Evolutionary conservation across 2,888 invertebrate genomes (phyloP).

Genomic region (Trachelus stipa): DNA sequence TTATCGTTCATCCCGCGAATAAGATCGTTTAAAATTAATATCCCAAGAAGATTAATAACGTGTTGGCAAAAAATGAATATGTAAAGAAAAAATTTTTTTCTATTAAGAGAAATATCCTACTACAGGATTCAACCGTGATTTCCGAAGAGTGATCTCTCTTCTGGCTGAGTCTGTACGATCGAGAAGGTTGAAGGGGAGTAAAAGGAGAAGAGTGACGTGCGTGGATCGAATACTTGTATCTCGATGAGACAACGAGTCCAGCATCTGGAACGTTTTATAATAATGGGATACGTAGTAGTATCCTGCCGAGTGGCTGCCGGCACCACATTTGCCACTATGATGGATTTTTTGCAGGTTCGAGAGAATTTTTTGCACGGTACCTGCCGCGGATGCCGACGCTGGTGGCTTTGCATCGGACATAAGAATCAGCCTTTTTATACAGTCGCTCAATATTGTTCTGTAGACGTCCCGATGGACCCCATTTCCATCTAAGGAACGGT

Average conservation of each 20-base stretch:
- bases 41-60: neutral
- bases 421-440: slow-evolving; percentile 24
- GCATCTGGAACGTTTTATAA: slow-evolving; percentile 50
- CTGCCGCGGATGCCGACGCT: slow-evolving; percentile 43
- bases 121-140: neutral
- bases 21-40: neutral
- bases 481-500: slow-evolving; percentile 1
- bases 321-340: slow-evolving; percentile 45
- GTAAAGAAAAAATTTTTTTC: neutral
- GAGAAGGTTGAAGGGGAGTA: neutral
- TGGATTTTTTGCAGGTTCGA: slow-evolving; percentile 39
- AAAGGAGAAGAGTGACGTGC: neutral
- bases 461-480: slow-evolving; percentile 6
- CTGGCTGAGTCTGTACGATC: neutral
- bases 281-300: slow-evolving; percentile 43
- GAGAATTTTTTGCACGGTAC: slow-evolving; percentile 29
- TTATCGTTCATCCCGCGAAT: neutral
- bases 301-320: slow-evolving; percentile 34
- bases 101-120: neutral
- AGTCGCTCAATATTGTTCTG: slow-evolving; percentile 16
- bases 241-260: slow-evolving; percentile 16
- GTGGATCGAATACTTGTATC: neutral
- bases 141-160: neutral
- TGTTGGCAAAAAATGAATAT: neutral
- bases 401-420: slow-evolving; percentile 39